Evolutionary conservation across 2,113 vertebrate genomes (phyloP).

Genomic region (cat (Felis catus)): F.catus_Fca126_mat1.0 CM031418.1:47912501-47913000

Average conservation of each 20-base stretch:
- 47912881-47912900: background rate
- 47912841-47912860: accelerated
- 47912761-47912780: background rate
- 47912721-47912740: background rate
- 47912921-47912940: background rate
- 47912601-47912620: background rate
- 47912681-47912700: conserved; percentile 10
- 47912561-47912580: background rate
- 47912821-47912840: background rate
- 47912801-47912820: background rate
- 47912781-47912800: background rate
- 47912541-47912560: background rate
- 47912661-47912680: background rate
- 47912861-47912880: background rate
- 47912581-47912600: background rate
- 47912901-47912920: background rate
- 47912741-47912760: background rate
- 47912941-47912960: background rate
- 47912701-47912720: background rate
- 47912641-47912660: background rate
- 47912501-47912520: background rate
- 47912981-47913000: background rate
- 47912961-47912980: background rate
- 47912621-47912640: background rate
- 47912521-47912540: background rate